phyloP scores from a whole-genome alignment of 2,797 vertebrate species.

The Phoxinus dragarum region DNA sequence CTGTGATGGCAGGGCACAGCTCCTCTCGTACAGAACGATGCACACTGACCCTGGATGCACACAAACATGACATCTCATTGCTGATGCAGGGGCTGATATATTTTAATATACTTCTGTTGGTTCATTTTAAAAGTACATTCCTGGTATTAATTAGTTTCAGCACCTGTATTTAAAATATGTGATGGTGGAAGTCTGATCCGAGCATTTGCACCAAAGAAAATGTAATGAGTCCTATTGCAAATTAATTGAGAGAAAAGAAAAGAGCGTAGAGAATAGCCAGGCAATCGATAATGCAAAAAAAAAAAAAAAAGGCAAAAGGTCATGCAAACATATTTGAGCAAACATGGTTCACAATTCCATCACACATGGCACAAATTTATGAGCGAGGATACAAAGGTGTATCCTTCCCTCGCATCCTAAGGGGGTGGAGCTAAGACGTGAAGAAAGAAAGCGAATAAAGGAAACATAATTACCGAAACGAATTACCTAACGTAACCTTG shows the following conservation, averaged over 20 bases:
- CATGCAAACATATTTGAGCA: background rate
- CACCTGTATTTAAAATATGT: background rate
- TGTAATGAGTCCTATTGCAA: background rate
- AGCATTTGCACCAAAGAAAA: background rate
- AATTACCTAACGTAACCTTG: no score
- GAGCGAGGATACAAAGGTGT: no score
- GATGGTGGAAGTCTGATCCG: no score
- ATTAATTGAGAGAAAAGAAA: background rate
- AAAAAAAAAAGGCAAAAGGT: background rate
- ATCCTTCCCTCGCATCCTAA: no score
- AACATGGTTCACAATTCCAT: background rate
- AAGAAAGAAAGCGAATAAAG: no score
- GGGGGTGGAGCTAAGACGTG: no score
- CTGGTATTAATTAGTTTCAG: no score
- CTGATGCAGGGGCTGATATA: background rate
- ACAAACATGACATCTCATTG: background rate
- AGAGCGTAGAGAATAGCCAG: background rate
- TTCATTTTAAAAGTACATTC: background rate
- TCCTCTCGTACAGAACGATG: constrained; percentile 79
- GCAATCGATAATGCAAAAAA: background rate
- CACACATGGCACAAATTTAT: background rate
- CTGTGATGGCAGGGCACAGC: constrained; percentile 74
- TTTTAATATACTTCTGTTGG: background rate
- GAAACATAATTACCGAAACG: no score
- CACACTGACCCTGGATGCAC: constrained; percentile 67